Evolutionary conservation across 2,888 invertebrate genomes (phyloP), one percentile per base, ranked within the genome.

Genomic region (Trachelus tabidus): DNA sequence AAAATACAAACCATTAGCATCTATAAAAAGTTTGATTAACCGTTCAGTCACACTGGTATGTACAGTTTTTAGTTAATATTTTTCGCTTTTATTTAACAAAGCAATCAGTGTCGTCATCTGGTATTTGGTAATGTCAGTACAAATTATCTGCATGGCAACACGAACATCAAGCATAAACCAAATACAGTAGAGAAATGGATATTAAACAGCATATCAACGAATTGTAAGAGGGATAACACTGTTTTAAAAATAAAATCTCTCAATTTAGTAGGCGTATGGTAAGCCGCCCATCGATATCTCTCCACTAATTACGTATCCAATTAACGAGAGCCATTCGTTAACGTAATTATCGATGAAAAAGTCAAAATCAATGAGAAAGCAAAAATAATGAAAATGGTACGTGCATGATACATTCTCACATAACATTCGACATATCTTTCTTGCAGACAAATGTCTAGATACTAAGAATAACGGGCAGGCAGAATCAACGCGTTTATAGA

Each of bases 401-500:
- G 73, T 78, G 78, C 78, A 78, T 78, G 78, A 71, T 33, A 71
- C 71, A 71, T 71, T 71, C 56, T 56, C 23, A 71, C 34, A 31
- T 71, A 71, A 71, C 71, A 71, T 34, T 33, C 71, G 34, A 75
- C 83, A 85, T 85, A 87, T 90, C 86, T 91, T 91, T 91, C 89
- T 91, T 91, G 79, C 91, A 91, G 91, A 90, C 84, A 88, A 88
- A 83, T 88, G 82, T 91, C 87, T 91, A 90, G 89, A 91, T 86
- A 87, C 90, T 91, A 91, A 90, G 89, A 89, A 90, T 89, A 91
- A 90, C 85, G 90, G 90, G 84, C 89, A 90, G 89, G 90, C 91
- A 85, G 91, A 90, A 90, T 91, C 91, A 87, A 91, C 91, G 87
- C 89, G 86, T 90, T 91, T 91, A 88, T 91, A 91, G 88, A 89